These are phyloP conservation scores for Pristionchus fissidentatus DNA, from an alignment of 2,888 invertebrate species.

Conservation along the genomic window DNA sequence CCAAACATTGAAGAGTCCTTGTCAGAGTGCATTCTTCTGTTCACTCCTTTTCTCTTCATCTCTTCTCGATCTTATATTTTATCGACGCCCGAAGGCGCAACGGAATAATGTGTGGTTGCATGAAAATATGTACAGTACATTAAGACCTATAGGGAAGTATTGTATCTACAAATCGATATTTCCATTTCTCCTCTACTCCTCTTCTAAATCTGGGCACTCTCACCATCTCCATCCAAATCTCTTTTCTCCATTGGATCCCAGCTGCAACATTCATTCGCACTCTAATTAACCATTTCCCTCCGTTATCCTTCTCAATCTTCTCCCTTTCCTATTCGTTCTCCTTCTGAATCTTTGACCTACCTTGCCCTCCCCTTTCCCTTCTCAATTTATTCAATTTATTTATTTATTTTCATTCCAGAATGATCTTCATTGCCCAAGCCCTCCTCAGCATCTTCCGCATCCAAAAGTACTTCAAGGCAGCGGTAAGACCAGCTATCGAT, in stretches of 20 bases:
- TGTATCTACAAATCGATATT: neutral
- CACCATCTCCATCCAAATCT: neutral
- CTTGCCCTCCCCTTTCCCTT: neutral
- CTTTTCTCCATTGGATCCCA: conserved; percentile 13
- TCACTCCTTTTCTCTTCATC: neutral
- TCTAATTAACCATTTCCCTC: conserved; percentile 18
- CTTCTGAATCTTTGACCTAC: neutral
- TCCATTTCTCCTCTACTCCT: neutral
- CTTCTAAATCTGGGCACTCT: neutral
- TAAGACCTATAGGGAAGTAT: no score
- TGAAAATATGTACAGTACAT: no score
- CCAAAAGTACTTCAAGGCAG: conserved; percentile 51
- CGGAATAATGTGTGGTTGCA: no score
- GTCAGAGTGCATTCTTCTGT: neutral
- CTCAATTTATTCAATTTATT: no score
- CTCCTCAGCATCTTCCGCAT: conserved; percentile 53
- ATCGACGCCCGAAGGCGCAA: no score
- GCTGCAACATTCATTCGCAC: conserved; percentile 39
- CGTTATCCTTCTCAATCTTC: conserved; percentile 5
- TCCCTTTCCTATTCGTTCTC: neutral
- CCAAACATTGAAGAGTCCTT: conserved; percentile 36
- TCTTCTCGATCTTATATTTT: no score
- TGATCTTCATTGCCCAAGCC: conserved; percentile 54
- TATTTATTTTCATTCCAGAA: conserved; percentile 33
- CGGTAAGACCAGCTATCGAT: conserved; percentile 15